These are phyloP conservation scores for Halocaridina rubra DNA, from an alignment of 2,888 invertebrate genomes.

Conservation along the genomic window DNA sequence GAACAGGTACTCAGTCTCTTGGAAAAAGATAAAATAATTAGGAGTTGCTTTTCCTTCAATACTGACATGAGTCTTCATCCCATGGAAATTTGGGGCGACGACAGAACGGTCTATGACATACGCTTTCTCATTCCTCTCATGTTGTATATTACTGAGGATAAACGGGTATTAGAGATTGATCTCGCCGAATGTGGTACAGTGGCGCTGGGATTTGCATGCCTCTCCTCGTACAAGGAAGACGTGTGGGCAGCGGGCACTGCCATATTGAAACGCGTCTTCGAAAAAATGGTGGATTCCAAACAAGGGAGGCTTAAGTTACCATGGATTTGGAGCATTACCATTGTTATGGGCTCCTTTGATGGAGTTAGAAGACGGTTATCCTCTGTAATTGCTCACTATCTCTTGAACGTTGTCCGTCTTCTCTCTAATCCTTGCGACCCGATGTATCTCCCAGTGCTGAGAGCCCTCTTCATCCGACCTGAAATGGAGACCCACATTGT, in stretches of 20 bases:
- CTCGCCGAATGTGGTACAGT: conserved; percentile 41
- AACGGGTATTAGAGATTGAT: conserved; percentile 16
- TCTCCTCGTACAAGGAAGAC: conserved; percentile 24
- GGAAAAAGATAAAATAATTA: conserved; percentile 14
- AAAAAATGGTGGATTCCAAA: conserved; percentile 16
- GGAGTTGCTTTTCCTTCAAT: conserved; percentile 36
- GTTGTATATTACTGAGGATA: conserved; percentile 18
- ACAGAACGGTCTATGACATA: conserved; percentile 30
- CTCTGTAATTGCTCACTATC: not conserved
- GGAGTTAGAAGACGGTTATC: not conserved
- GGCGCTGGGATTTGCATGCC: conserved; percentile 26
- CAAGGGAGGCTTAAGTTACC: not conserved
- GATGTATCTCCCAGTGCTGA: not conserved
- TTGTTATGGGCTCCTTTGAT: not conserved
- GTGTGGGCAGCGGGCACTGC: conserved; percentile 40
- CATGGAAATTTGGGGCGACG: not conserved
- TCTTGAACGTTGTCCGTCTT: not conserved
- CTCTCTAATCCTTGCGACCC: not conserved
- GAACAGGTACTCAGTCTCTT: conserved; percentile 36
- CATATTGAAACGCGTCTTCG: conserved; percentile 25
- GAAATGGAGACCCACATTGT: not conserved
- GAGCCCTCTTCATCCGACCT: not conserved
- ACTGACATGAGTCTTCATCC: conserved; percentile 37
- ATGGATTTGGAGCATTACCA: not conserved
- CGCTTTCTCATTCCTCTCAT: conserved; percentile 41